Percentiles rank a stretch among this genome's conserved stretches.
Conservation (phyloP, 2,797 vertebrate genomes). For the Vultur gryphus region DNA sequence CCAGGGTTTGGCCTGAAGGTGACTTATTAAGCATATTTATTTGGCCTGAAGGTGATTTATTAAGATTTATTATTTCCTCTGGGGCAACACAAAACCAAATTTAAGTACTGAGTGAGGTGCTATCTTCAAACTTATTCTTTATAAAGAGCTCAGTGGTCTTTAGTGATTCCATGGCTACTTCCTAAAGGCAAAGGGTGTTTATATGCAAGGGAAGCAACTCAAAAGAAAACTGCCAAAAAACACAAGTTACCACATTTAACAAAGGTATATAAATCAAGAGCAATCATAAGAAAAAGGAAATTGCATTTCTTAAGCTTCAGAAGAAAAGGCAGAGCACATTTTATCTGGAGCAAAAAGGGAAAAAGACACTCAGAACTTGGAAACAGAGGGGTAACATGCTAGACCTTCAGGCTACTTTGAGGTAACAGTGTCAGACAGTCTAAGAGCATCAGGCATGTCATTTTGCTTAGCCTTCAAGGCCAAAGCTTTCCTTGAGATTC, state of each 20-base stretch:
- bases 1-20: neutral
- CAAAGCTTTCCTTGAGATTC: neutral
- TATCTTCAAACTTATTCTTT: neutral
- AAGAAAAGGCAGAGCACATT: neutral
- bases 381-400: neutral
- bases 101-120: neutral
- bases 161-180: neutral
- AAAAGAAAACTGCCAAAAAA: neutral
- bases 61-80: neutral
- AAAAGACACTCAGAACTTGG: neutral
- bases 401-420: neutral
- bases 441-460: neutral
- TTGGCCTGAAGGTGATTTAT: neutral
- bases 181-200: neutral
- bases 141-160: neutral
- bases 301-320: neutral
- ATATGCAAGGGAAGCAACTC: neutral
- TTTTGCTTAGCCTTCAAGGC: neutral
- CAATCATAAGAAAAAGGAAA: neutral
- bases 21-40: neutral
- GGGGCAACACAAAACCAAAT: neutral
- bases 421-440: neutral
- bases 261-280: neutral
- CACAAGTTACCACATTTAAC: neutral
- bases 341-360: neutral